A percentile compares a stretch with the other conserved stretches of the same genome.
Conservation (phyloP, 2,888 invertebrate genomes). For the Hartigia nigra region DNA sequence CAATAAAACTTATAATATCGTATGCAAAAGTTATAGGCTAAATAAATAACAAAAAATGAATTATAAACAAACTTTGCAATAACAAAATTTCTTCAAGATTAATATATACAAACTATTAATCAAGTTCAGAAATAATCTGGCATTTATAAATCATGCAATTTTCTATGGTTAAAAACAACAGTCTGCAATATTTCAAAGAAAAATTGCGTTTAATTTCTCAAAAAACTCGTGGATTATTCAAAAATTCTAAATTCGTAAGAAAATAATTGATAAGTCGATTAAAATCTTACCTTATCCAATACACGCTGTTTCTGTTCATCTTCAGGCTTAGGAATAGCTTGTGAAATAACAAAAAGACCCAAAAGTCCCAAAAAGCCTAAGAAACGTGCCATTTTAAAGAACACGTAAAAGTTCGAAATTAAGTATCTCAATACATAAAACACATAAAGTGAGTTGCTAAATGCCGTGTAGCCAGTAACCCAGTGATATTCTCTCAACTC, state of each 20-base stretch:
- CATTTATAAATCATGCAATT: neutral
- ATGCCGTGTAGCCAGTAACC: neutral
- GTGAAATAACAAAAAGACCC: constrained; percentile 38
- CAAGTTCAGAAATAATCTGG: neutral
- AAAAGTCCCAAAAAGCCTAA: neutral
- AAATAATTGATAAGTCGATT: constrained; percentile 1
- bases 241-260: neutral
- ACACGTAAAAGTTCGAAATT: neutral
- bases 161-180: neutral
- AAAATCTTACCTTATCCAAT: constrained; percentile 66
- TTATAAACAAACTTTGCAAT: no score
- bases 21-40: no score
- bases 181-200: neutral
- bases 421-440: neutral
- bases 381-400: neutral
- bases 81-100: neutral
- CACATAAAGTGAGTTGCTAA: neutral
- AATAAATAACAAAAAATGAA: no score
- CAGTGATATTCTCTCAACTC: constrained; percentile 10
- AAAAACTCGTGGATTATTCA: neutral
- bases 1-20: no score
- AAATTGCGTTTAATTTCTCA: neutral
- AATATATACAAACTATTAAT: neutral
- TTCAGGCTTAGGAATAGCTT: constrained; percentile 79
- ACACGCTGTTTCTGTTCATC: constrained; percentile 72